Conservation (phyloP, 2,113 vertebrate species). For the Meles meles region DNA sequence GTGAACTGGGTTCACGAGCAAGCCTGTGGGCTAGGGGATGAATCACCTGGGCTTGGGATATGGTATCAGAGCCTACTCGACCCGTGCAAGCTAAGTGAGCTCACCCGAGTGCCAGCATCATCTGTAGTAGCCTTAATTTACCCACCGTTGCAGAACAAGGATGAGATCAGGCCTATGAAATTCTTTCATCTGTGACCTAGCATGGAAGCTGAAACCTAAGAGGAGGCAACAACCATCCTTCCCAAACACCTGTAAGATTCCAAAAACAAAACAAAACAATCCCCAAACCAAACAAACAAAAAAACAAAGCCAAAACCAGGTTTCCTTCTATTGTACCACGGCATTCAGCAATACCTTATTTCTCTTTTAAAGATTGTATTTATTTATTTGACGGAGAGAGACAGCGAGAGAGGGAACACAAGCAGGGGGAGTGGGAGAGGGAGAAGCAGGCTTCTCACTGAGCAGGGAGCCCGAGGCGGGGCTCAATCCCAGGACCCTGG, state of each 20-base stretch:
- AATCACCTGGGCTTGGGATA: accelerated
- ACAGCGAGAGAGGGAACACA: too few species aligned
- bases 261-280: too few species aligned
- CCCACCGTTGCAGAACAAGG: not conserved
- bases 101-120: accelerated
- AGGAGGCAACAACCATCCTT: not conserved
- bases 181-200: not conserved
- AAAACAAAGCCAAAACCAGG: not conserved
- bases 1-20: not conserved
- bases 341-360: not conserved
- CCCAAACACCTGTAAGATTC: not conserved
- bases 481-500: too few species aligned
- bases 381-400: too few species aligned
- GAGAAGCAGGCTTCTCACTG: too few species aligned
- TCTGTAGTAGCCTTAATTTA: not conserved
- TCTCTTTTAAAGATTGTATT: too few species aligned
- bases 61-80: not conserved
- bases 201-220: not conserved
- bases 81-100: too few species aligned
- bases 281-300: too few species aligned
- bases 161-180: not conserved
- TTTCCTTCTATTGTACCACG: not conserved
- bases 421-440: too few species aligned
- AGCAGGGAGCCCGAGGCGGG: too few species aligned
- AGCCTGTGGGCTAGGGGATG: not conserved